A percentile compares a stretch with the other conserved stretches of the same genome.
Conservation (phyloP, 2,797 vertebrate species). For the Gambusia yucatana region DNA sequence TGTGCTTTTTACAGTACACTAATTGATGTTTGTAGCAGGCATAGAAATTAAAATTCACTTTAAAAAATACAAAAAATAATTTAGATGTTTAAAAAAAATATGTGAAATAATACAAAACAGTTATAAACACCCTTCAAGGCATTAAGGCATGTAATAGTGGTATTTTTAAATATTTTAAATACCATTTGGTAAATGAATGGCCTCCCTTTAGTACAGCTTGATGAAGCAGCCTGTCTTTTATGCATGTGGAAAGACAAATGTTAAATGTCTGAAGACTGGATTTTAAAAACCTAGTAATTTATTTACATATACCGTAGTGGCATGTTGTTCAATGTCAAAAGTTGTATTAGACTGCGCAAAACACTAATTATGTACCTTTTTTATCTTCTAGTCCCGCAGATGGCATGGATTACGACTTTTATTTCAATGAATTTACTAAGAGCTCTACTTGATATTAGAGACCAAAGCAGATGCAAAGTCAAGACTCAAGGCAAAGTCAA, state of each 20-base stretch:
- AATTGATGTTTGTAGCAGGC: too few relatives aligned
- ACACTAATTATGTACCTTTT: neutral
- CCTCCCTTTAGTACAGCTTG: neutral
- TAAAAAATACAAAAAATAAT: too few relatives aligned
- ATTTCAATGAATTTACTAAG: conserved; percentile 26
- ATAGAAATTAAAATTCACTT: too few relatives aligned
- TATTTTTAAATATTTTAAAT: neutral
- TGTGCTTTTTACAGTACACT: too few relatives aligned
- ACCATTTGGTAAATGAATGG: neutral
- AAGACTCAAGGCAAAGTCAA: neutral
- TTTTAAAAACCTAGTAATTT: neutral
- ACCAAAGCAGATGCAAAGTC: neutral
- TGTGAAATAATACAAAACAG: too few relatives aligned
- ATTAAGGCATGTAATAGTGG: too few relatives aligned
- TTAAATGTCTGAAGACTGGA: neutral
- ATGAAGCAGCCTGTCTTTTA: neutral
- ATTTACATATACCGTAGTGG: neutral
- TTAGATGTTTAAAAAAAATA: too few relatives aligned
- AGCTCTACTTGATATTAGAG: conserved; percentile 2
- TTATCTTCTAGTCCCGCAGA: conserved; percentile 36
- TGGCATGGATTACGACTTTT: conserved; percentile 41
- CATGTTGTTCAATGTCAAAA: neutral
- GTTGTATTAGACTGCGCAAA: neutral
- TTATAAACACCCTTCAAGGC: too few relatives aligned
- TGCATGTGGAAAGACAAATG: neutral